phyloP scores from a whole-genome alignment of 2,888 invertebrate species.

The Corbicula japonica region DNA sequence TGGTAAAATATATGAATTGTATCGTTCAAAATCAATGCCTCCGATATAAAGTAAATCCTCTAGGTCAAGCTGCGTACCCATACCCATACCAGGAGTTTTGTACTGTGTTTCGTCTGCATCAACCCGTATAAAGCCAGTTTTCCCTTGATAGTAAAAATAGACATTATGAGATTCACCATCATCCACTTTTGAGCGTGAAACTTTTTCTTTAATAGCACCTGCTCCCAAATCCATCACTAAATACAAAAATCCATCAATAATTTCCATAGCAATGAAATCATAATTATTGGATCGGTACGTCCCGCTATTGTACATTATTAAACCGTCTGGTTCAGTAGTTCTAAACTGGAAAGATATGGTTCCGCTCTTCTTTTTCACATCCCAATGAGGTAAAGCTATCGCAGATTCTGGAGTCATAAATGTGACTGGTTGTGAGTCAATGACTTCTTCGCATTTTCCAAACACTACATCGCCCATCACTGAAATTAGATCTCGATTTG shows the following conservation, averaged over 20 bases:
- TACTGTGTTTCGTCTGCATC: constrained; percentile 89
- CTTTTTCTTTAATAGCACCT: constrained; percentile 91
- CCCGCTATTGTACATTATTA: constrained; percentile 96
- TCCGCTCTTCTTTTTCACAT: constrained; percentile 92
- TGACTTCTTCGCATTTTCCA: constrained; percentile 83
- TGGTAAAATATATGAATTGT: constrained; percentile 91
- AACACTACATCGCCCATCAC: constrained; percentile 93
- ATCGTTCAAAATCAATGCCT: constrained; percentile 89
- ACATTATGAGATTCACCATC: constrained; percentile 98
- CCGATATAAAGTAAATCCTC: constrained; percentile 96
- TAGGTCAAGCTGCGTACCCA: constrained; percentile 93
- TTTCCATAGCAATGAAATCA: constrained; percentile 97
- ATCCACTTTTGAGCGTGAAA: constrained; percentile 92
- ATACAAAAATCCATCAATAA: constrained; percentile 97
- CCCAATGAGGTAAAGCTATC: constrained; percentile 93
- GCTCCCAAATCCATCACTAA: constrained; percentile 97
- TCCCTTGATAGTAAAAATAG: constrained; percentile 91
- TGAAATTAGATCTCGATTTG: constrained; percentile 93
- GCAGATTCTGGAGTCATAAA: constrained; percentile 95
- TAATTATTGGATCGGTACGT: constrained; percentile 82
- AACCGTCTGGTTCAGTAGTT: constrained; percentile 97
- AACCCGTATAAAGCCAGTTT: constrained; percentile 95
- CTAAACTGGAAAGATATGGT: constrained; percentile 97
- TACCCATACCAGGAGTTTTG: constrained; percentile 91
- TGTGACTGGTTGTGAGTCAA: constrained; percentile 92